Evolutionary conservation across 1,140 invertebrate species (phyloP), one percentile per base, ranked within the genome.

Genomic region (Zophobas atratus): DNA sequence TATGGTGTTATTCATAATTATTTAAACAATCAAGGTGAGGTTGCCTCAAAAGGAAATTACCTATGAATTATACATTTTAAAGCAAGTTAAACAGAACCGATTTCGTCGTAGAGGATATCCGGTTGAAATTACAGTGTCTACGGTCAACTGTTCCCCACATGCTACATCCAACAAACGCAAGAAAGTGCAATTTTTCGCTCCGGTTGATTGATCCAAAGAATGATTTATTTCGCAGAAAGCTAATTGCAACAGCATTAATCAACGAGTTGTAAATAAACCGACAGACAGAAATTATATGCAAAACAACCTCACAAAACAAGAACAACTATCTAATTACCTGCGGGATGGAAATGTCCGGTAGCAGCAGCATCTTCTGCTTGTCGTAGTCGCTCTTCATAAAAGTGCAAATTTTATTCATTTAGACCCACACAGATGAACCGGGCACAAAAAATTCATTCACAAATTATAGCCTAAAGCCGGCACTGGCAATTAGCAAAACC

Each of bases 321-420:
- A 70, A 35, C 35, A 51, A 70, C 48, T 4, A 76, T 36, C 20
- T 75, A 53, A 79, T 80, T 76, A 84, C 84, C 80, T 84, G 84
- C 8, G 82, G 84, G 46, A 84, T 78, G 49, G 70, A 82, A 36
- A 84, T 82, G 43, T 84, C 84, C 33, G 84, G 84, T 41, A 84
- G 70, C n/a, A 84, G 55, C 76, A 84, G 56, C 82, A 84, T 81
- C 43, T 82, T 79, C 67, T 75, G 43, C 5, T 60, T 74, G 35
- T 57, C 63, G 49, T 79, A 79, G 33, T 82, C 80, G 76, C 70
- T 71, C 70, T 81, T 81, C 6, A 55, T 76, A 75, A 78, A 83
- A 36, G 79, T 79, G 51, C 80, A 79, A 70, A 83, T 79, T 46
- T 81, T 80, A 57, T 80, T 83, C 81, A 82, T 82, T 55, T 38